These are phyloP conservation scores for Drosophila lacicola DNA, from an alignment of 2,888 invertebrate genomes.

Conservation along the genomic window DNA sequence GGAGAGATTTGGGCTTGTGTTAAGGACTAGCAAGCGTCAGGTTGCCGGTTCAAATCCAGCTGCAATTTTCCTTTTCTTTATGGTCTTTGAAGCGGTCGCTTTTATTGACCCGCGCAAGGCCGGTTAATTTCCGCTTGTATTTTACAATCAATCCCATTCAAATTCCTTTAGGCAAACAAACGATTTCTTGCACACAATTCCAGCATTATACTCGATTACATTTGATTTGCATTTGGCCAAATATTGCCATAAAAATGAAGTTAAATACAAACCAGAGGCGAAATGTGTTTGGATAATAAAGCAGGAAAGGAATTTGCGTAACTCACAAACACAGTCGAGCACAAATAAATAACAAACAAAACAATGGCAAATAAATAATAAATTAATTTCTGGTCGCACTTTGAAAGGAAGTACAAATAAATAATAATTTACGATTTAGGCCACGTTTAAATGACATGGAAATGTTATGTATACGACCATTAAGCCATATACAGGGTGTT, in stretches of 20 bases:
- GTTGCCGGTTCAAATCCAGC: too few relatives aligned
- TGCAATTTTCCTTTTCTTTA: too few relatives aligned
- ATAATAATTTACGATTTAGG: slow-evolving; percentile 71
- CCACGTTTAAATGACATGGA: slow-evolving; percentile 64
- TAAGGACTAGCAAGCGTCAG: too few relatives aligned
- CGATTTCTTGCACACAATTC: slow-evolving; percentile 6
- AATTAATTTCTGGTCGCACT: slow-evolving; percentile 50
- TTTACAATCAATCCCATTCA: not conserved
- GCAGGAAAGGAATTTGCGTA: slow-evolving; percentile 39
- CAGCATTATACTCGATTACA: slow-evolving; percentile 31
- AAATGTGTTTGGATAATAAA: slow-evolving; percentile 45
- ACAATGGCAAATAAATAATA: slow-evolving; percentile 72
- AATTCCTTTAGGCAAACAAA: not conserved
- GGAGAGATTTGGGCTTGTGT: too few relatives aligned
- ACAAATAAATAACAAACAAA: slow-evolving; percentile 47
- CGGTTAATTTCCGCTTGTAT: not conserved
- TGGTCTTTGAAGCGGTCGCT: too few relatives aligned
- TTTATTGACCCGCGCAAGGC: too few relatives aligned
- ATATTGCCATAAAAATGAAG: slow-evolving; percentile 32
- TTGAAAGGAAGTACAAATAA: slow-evolving; percentile 68
- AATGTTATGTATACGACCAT: slow-evolving; percentile 22
- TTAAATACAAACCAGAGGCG: slow-evolving; percentile 23
- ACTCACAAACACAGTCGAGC: slow-evolving; percentile 41
- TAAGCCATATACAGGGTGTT: slow-evolving; percentile 45
- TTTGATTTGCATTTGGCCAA: slow-evolving; percentile 28